Evolutionary conservation across 2,113 vertebrate genomes (phyloP).

Genomic region (Microtus richardsoni): DNA sequence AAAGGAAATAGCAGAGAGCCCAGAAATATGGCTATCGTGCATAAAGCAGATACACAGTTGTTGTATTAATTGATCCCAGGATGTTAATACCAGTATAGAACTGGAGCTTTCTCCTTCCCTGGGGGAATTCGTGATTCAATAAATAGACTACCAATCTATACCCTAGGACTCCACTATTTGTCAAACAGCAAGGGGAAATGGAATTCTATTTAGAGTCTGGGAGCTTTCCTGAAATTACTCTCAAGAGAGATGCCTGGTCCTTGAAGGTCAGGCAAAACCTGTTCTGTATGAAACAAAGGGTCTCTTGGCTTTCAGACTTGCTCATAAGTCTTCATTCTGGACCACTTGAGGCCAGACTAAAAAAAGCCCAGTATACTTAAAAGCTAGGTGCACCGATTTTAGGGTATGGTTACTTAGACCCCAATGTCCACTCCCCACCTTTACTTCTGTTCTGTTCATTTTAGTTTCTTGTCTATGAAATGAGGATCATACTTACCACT

Average conservation of each 20-base stretch:
- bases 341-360: not conserved
- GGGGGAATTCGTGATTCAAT: not conserved
- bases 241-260: not conserved
- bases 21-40: not conserved
- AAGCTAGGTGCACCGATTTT: not conserved
- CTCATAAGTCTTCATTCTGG: not conserved
- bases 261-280: not conserved
- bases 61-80: not conserved
- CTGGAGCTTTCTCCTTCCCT: not conserved
- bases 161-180: not conserved
- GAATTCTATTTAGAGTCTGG: not conserved
- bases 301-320: not conserved
- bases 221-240: not conserved
- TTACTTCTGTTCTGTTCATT: not conserved
- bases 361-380: not conserved
- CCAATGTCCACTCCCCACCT: too few relatives aligned
- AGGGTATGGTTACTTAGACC: not conserved
- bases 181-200: conserved; percentile 17
- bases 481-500: not conserved
- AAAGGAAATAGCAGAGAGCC: not conserved
- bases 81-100: not conserved
- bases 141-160: not conserved
- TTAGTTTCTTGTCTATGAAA: conserved; percentile 27
- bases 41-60: not conserved
- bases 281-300: not conserved